Conservation (phyloP, 2,888 invertebrate genomes). For the Synanthedon tipuliformis region DNA sequence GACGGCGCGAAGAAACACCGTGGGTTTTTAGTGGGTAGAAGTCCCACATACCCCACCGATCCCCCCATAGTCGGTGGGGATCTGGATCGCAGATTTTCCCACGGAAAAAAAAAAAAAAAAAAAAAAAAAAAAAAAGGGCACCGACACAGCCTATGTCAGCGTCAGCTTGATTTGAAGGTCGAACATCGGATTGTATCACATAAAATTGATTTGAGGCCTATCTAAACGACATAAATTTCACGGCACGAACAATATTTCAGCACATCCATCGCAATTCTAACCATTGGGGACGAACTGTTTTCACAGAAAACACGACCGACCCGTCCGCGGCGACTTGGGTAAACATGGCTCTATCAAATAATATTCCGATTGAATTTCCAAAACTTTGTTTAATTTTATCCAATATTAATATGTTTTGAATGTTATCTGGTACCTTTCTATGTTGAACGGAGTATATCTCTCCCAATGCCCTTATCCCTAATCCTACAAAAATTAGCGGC, state of each 20-base stretch:
- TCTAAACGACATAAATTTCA: slow-evolving; percentile 43
- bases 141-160: slow-evolving; percentile 57
- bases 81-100: no score
- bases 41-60: no score
- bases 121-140: no score
- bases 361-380: slow-evolving; percentile 52
- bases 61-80: no score
- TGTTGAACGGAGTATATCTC: no score
- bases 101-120: no score
- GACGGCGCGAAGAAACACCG: no score
- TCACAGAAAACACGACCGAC: slow-evolving; percentile 49
- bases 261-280: slow-evolving; percentile 17
- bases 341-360: slow-evolving; percentile 56
- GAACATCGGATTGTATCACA: slow-evolving; percentile 39
- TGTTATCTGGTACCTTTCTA: no score
- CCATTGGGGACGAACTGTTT: slow-evolving; percentile 30
- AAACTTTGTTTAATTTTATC: slow-evolving; percentile 9
- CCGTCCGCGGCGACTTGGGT: slow-evolving; percentile 32
- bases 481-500: no score
- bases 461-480: no score
- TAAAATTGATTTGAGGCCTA: slow-evolving; percentile 51
- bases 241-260: slow-evolving; percentile 33
- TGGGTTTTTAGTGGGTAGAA: no score
- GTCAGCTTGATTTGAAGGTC: slow-evolving; percentile 33
- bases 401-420: no score